Conservation (phyloP, 2,113 vertebrate species). For the Mormyrus lacerda region DNA sequence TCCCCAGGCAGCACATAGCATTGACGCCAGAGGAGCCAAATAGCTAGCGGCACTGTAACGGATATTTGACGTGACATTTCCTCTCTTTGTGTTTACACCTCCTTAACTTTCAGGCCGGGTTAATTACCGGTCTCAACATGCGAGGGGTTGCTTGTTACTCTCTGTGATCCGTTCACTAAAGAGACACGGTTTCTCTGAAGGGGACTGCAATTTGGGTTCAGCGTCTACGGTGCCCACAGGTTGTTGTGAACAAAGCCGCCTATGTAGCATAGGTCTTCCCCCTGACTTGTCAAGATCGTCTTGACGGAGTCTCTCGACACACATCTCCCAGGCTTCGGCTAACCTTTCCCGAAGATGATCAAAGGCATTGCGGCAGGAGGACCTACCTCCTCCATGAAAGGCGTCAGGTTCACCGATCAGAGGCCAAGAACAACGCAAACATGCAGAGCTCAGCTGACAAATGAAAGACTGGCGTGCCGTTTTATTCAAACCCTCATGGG, state of each 20-base stretch:
- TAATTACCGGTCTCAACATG: neutral
- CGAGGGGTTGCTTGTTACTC: neutral
- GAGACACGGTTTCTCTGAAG: neutral
- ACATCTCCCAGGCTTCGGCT: neutral
- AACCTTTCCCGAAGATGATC: neutral
- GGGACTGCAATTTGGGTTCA: neutral
- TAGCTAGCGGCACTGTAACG: neutral
- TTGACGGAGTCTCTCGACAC: neutral
- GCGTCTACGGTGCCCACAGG: neutral
- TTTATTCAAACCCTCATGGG: neutral
- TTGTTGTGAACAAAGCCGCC: neutral
- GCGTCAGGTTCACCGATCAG: neutral
- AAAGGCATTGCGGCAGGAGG: neutral
- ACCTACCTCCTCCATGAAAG: neutral
- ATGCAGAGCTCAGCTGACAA: neutral
- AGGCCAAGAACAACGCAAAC: neutral
- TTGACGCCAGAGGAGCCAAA: neutral
- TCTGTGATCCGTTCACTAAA: neutral
- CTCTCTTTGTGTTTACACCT: neutral
- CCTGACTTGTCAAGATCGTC: neutral
- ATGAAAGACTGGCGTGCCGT: neutral
- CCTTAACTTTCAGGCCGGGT: neutral
- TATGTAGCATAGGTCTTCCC: neutral
- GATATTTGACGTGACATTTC: neutral
- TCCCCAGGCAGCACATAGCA: neutral